Conservation (phyloP, 37 sponge, comb jelly and placozoan genomes). For the Cladorhizidae sp. region DNA sequence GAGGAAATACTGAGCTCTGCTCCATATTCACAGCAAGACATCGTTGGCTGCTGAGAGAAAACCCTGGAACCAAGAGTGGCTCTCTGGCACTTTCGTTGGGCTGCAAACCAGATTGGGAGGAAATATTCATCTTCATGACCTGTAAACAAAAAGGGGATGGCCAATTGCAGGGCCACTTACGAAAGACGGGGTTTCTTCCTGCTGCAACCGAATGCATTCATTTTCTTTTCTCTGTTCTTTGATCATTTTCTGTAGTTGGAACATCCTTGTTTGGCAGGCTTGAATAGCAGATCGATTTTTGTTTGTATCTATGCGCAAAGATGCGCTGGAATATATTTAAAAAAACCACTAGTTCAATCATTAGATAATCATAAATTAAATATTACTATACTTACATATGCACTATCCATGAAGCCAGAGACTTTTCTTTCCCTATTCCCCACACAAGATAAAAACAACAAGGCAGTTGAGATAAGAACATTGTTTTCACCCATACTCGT, state of each 20-base stretch:
- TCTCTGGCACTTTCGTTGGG: no score
- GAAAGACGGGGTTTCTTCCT: not conserved
- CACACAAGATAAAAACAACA: not conserved
- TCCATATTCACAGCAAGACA: not conserved
- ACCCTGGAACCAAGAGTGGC: no score
- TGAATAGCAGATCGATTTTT: not conserved
- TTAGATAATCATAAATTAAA: not conserved
- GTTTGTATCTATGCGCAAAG: constrained; percentile 11
- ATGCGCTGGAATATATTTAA: constrained; percentile 1
- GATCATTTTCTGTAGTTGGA: not conserved
- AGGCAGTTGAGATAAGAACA: not conserved
- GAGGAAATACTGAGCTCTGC: no score
- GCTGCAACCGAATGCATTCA: not conserved
- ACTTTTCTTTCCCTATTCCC: not conserved
- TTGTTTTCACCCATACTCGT: not conserved
- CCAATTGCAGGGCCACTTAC: not conserved
- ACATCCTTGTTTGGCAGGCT: not conserved
- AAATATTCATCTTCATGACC: no score
- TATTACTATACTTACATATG: constrained; percentile 20
- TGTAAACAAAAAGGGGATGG: no score
- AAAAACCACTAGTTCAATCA: not conserved
- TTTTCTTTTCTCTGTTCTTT: not conserved
- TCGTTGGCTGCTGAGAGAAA: not conserved
- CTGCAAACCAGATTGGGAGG: no score
- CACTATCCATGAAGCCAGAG: constrained; percentile 20